A percentile compares a stretch with the other conserved stretches of the same genome.
These are phyloP conservation scores for Arctia plantaginis DNA, from an alignment of 2,888 invertebrate genomes.

Conservation along the genomic window DNA sequence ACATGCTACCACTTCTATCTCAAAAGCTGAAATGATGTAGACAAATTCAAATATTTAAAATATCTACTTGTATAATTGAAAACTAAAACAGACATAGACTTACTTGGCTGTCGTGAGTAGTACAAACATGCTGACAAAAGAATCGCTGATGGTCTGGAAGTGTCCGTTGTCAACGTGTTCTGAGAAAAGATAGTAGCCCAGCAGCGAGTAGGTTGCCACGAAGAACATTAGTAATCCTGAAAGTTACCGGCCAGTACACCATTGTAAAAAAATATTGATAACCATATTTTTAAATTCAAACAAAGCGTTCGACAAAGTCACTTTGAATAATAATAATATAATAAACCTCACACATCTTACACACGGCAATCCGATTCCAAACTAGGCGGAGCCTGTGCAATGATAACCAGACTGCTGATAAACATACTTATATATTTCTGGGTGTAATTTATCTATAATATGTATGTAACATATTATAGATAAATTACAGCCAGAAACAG, in stretches of 20 bases:
- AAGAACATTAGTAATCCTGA: slow-evolving; percentile 92
- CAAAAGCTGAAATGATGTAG: not conserved
- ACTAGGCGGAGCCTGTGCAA: no score
- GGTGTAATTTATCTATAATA: no score
- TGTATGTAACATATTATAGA: no score
- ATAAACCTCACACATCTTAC: no score
- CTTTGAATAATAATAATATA: no score
- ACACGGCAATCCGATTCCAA: no score
- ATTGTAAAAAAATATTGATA: not conserved
- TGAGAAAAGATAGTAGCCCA: slow-evolving; percentile 94
- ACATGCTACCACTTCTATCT: not conserved
- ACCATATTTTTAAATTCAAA: not conserved
- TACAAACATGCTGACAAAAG: slow-evolving; percentile 95
- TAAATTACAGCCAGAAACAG: no score
- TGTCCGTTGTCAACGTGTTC: slow-evolving; percentile 90
- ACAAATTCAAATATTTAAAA: not conserved
- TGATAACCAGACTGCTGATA: no score
- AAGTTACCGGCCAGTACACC: slow-evolving; percentile 17
- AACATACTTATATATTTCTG: no score
- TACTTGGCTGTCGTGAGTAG: slow-evolving; percentile 96
- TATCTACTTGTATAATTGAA: no score
- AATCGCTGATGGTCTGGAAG: slow-evolving; percentile 92
- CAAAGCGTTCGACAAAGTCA: not conserved
- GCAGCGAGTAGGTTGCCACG: slow-evolving; percentile 92
- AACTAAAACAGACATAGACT: no score